Evolutionary conservation across 2,888 invertebrate genomes (phyloP).

Genomic region (Thera britannica): DNA sequence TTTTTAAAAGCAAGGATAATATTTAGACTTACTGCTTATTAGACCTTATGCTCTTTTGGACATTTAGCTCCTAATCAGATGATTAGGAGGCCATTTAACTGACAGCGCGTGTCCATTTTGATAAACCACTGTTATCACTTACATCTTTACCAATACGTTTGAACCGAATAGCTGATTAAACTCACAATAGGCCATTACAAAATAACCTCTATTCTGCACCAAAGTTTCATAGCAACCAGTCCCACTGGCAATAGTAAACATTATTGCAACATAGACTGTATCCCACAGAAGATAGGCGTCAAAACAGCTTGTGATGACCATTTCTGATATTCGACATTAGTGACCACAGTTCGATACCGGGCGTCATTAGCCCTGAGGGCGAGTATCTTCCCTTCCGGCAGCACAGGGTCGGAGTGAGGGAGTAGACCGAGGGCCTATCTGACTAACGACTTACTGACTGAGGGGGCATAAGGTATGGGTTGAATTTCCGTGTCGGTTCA

Average conservation of each 20-base stretch:
- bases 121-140: too few species aligned
- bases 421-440: background rate
- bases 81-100: too few species aligned
- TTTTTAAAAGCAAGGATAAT: too few species aligned
- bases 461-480: background rate
- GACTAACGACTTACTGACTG: background rate
- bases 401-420: slow-evolving; percentile 22
- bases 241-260: slow-evolving; percentile 4
- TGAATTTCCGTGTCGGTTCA: background rate
- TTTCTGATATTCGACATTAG: slow-evolving; percentile 41
- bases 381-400: slow-evolving; percentile 35
- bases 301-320: slow-evolving; percentile 17
- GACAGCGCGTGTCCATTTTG: too few species aligned
- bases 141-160: background rate
- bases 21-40: too few species aligned
- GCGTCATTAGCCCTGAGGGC: slow-evolving; percentile 42
- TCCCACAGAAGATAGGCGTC: slow-evolving; percentile 15
- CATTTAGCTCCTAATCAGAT: too few species aligned
- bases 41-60: too few species aligned
- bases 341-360: slow-evolving; percentile 42
- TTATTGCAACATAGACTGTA: slow-evolving; percentile 6
- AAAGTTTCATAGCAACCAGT: slow-evolving; percentile 1
- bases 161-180: background rate
- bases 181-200: background rate
- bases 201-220: background rate